Evolutionary conservation across 2,888 invertebrate genomes (phyloP).

Genomic region (Clivina fossor): DNA sequence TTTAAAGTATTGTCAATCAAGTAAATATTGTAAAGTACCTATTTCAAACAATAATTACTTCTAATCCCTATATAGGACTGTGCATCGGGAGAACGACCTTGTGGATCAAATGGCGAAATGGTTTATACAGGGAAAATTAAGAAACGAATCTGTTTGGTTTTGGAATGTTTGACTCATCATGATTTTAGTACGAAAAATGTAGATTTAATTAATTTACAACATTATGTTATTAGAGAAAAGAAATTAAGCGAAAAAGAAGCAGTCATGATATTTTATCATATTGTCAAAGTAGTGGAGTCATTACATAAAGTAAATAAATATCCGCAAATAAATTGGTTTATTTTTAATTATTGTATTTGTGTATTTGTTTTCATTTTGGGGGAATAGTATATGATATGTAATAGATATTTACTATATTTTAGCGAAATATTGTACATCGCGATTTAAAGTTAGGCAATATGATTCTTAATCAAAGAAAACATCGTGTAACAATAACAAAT

Average conservation of each 20-base stretch:
- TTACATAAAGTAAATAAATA: slow-evolving; percentile 65
- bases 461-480: slow-evolving; percentile 68
- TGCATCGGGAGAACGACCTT: slow-evolving; percentile 65
- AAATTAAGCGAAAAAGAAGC: slow-evolving; percentile 74
- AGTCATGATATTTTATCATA: slow-evolving; percentile 71
- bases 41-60: slow-evolving; percentile 10
- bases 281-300: slow-evolving; percentile 71
- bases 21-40: background rate
- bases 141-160: slow-evolving; percentile 67
- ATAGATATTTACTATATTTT: too few species aligned
- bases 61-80: slow-evolving; percentile 61
- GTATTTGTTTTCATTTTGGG: too few species aligned
- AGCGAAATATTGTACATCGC: slow-evolving; percentile 76
- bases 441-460: slow-evolving; percentile 78
- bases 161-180: slow-evolving; percentile 73
- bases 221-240: slow-evolving; percentile 76
- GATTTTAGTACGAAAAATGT: slow-evolving; percentile 62
- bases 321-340: slow-evolving; percentile 2
- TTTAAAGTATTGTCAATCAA: slow-evolving; percentile 63
- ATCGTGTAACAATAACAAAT: slow-evolving; percentile 69
- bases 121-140: slow-evolving; percentile 61
- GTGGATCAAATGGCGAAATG: slow-evolving; percentile 52
- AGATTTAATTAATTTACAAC: slow-evolving; percentile 70
- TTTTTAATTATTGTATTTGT: too few species aligned
- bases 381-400: too few species aligned